These are phyloP conservation scores for Graptemys geographica DNA, from an alignment of 2,797 vertebrate species.

Conservation along the genomic window DNA sequence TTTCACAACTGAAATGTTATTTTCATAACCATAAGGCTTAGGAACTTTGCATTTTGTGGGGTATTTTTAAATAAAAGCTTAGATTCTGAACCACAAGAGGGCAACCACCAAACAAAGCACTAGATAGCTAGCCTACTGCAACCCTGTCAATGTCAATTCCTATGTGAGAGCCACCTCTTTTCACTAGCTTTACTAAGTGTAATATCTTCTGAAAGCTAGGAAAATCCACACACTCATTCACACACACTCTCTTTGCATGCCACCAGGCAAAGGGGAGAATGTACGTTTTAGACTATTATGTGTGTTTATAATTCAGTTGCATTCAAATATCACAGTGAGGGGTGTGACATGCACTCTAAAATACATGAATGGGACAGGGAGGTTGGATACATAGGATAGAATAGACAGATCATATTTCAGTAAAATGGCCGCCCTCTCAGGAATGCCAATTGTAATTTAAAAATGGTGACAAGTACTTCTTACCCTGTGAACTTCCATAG, in stretches of 20 bases:
- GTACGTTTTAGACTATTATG: accelerated
- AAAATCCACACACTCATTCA: accelerated
- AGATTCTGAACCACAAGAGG: background rate
- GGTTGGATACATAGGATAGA: background rate
- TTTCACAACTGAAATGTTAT: background rate
- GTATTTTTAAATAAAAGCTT: background rate
- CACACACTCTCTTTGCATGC: accelerated
- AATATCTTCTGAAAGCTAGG: background rate
- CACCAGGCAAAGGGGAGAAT: accelerated
- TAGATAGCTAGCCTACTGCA: background rate
- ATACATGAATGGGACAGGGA: background rate
- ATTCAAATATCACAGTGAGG: background rate
- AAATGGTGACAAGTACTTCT: conserved; percentile 66
- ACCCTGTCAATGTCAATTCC: background rate
- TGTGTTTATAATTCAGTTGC: conserved; percentile 1
- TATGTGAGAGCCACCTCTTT: background rate
- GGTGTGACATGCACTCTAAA: background rate
- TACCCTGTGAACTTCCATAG: conserved; percentile 69
- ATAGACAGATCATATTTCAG: conserved; percentile 67
- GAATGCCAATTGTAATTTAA: conserved; percentile 72
- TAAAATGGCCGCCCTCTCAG: conserved; percentile 26
- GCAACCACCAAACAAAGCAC: background rate
- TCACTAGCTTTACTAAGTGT: background rate
- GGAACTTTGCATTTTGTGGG: background rate
- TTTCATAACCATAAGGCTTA: background rate